phyloP scores from a whole-genome alignment of 1,140 invertebrate species.

The Lasioglossum albipes region DNA sequence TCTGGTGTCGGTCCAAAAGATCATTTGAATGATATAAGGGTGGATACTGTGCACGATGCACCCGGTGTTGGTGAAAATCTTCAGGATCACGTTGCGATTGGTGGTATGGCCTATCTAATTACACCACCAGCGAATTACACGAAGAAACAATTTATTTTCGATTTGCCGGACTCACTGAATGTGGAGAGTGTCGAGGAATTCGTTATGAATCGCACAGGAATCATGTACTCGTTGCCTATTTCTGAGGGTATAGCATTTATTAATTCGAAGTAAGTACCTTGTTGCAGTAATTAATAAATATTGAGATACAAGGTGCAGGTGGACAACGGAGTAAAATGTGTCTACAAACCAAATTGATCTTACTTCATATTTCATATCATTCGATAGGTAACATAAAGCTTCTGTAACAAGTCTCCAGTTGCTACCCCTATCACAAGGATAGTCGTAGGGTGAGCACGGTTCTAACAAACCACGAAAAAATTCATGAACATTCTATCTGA shows the following conservation, averaged over 20 bases:
- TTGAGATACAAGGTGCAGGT: too few species aligned
- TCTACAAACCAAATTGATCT: too few species aligned
- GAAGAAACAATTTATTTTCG: conserved; percentile 81
- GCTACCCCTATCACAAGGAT: too few species aligned
- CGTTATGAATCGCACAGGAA: conserved; percentile 80
- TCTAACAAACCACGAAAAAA: too few species aligned
- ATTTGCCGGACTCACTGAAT: conserved; percentile 81
- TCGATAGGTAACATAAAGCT: too few species aligned
- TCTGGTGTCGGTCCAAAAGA: conserved; percentile 86
- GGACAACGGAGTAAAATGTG: too few species aligned
- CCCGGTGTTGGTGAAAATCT: conserved; percentile 91
- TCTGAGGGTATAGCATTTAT: conserved; percentile 89
- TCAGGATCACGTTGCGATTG: conserved; percentile 88
- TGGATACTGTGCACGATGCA: conserved; percentile 79
- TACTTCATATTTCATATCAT: too few species aligned
- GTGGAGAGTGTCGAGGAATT: conserved; percentile 81
- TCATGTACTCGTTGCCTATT: conserved; percentile 85
- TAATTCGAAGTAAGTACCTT: conserved; percentile 81
- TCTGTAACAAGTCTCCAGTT: too few species aligned
- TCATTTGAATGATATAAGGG: conserved; percentile 81
- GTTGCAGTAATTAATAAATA: not conserved
- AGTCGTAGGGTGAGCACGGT: too few species aligned
- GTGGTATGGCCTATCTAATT: conserved; percentile 79
- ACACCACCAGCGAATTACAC: conserved; percentile 79
- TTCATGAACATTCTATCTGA: too few species aligned